These are phyloP conservation scores for Nasonovia ribisnigri DNA, from an alignment of 2,888 invertebrate genomes.

Conservation along the genomic window DNA sequence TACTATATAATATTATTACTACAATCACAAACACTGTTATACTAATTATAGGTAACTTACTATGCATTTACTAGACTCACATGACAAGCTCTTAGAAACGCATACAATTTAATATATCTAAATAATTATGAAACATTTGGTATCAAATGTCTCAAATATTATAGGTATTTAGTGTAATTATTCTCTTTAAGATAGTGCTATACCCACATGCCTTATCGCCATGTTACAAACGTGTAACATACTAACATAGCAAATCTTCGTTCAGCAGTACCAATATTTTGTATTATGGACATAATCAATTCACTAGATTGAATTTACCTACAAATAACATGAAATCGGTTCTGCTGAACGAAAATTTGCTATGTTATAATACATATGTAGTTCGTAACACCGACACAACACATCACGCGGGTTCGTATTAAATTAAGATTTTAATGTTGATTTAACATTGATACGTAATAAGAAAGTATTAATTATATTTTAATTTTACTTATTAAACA, in stretches of 20 bases:
- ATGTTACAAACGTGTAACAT: not conserved
- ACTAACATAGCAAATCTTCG: not conserved
- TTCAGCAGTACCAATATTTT: not conserved
- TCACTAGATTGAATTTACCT: not conserved
- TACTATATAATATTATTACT: not conserved
- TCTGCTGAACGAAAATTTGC: not conserved
- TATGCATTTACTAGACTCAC: not conserved
- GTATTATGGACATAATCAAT: not conserved
- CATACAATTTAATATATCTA: not conserved
- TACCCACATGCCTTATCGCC: not conserved
- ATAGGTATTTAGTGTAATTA: not conserved
- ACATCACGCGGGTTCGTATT: too few relatives aligned
- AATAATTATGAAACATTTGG: not conserved
- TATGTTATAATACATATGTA: not conserved
- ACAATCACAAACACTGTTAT: not conserved
- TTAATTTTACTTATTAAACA: not conserved
- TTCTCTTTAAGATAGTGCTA: not conserved
- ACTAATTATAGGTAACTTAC: not conserved
- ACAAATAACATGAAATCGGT: not conserved
- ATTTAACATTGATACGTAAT: not conserved
- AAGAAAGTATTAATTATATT: not conserved
- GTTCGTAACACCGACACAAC: not conserved
- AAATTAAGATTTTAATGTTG: not conserved
- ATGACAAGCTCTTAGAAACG: not conserved
- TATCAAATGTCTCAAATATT: not conserved